Conservation (phyloP, 2,888 invertebrate species). For the Sphaerophoria taeniata region DNA sequence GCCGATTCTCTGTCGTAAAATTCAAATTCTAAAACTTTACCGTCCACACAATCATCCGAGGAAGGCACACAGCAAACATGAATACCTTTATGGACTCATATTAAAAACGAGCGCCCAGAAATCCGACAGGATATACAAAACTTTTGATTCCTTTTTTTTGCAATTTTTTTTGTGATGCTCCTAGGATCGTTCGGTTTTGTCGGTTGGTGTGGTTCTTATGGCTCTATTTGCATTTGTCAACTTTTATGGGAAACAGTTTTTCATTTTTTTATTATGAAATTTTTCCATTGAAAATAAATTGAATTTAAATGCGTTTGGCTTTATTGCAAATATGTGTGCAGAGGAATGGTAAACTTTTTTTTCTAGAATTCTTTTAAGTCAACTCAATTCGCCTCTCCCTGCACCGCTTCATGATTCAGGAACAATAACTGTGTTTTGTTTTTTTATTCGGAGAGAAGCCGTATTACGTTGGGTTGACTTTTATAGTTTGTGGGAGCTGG, state of each 20-base stretch:
- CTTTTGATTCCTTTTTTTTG: constrained; percentile 48
- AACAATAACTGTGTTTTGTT: constrained; percentile 39
- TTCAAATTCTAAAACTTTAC: constrained; percentile 65
- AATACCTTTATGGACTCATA: neutral
- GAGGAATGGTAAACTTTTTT: constrained; percentile 4
- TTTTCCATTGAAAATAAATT: constrained; percentile 64
- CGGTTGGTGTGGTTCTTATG: constrained; percentile 20
- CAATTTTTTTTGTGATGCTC: constrained; percentile 18
- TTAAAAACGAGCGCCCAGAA: neutral
- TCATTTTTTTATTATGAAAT: constrained; percentile 48
- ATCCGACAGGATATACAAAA: constrained; percentile 19
- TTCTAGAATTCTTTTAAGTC: constrained; percentile 9
- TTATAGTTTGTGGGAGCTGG: constrained; percentile 45
- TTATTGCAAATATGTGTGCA: constrained; percentile 53
- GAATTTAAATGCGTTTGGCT: constrained; percentile 56
- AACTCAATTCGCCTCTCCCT: neutral
- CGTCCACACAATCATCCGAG: constrained; percentile 33
- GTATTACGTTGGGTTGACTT: constrained; percentile 20
- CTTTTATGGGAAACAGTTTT: constrained; percentile 46
- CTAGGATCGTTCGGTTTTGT: neutral
- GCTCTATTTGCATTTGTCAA: constrained; percentile 50
- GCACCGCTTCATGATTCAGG: neutral
- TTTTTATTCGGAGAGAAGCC: constrained; percentile 19
- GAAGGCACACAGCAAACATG: constrained; percentile 4
- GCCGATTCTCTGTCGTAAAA: constrained; percentile 39